Evolutionary conservation across 2,888 invertebrate species (phyloP).

Genomic region (Encarsia formosa): DNA sequence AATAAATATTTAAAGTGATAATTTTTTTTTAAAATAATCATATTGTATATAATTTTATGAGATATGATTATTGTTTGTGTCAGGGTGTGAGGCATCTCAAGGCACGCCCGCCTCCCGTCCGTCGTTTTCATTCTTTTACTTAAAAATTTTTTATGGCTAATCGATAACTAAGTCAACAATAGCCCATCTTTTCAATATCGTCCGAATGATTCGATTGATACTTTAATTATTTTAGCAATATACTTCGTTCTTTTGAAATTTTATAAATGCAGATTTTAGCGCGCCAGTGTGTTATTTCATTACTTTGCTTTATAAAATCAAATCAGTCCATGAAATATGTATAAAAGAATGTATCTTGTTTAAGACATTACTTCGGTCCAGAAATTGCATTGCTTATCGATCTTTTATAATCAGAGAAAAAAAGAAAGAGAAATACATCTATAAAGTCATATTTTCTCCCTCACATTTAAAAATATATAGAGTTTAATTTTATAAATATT

Average conservation of each 20-base stretch:
- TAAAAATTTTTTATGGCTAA: constrained; percentile 20
- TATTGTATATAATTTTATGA: constrained; percentile 30
- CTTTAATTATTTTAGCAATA: too few relatives aligned
- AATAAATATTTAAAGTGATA: constrained; percentile 19
- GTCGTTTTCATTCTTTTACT: constrained; percentile 17
- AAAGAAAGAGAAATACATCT: too few relatives aligned
- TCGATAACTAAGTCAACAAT: constrained; percentile 26
- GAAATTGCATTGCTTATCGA: too few relatives aligned
- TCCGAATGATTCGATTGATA: too few relatives aligned
- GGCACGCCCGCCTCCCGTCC: constrained; percentile 42
- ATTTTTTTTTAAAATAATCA: constrained; percentile 13
- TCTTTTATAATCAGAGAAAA: too few relatives aligned
- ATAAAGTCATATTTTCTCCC: too few relatives aligned
- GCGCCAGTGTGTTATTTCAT: constrained; percentile 11
- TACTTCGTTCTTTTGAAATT: too few relatives aligned
- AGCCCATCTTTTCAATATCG: not conserved
- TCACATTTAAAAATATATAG: too few relatives aligned
- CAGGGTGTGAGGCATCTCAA: constrained; percentile 44
- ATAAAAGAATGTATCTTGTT: constrained; percentile 23
- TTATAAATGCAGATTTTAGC: constrained; percentile 2
- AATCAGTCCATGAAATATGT: constrained; percentile 24
- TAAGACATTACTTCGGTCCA: too few relatives aligned
- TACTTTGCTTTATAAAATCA: constrained; percentile 15
- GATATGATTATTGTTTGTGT: constrained; percentile 48
- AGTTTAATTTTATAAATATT: too few relatives aligned